Evolutionary conservation across 2,113 vertebrate genomes (phyloP).

Genomic region (Dipodomys spectabilis): DNA sequence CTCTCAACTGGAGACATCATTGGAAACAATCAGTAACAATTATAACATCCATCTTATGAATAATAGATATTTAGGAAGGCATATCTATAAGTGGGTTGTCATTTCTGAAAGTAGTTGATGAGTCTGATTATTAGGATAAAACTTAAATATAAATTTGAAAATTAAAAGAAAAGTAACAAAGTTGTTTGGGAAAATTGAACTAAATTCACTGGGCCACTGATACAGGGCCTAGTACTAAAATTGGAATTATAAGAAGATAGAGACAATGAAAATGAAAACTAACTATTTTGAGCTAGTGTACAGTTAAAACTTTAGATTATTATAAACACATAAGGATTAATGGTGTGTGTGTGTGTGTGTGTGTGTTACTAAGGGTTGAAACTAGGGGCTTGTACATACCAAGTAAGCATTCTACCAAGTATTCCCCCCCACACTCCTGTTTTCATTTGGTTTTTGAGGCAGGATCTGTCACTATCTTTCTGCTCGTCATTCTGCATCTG

Average conservation of each 20-base stretch:
- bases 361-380: too few relatives aligned
- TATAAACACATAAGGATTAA: background rate
- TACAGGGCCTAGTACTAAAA: background rate
- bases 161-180: background rate
- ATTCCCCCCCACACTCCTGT: too few relatives aligned
- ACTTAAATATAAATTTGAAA: background rate
- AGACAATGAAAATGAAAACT: background rate
- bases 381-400: too few relatives aligned
- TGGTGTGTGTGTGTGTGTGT: too few relatives aligned
- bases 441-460: too few relatives aligned
- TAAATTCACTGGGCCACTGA: background rate
- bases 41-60: background rate
- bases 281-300: background rate
- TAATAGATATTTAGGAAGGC: background rate
- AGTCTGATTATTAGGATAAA: background rate
- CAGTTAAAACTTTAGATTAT: background rate
- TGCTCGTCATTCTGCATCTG: too few relatives aligned
- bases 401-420: too few relatives aligned
- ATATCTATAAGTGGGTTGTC: background rate
- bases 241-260: background rate
- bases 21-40: background rate
- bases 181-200: background rate
- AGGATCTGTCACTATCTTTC: too few relatives aligned
- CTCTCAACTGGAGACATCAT: background rate
- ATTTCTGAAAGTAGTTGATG: background rate